phyloP scores from a whole-genome alignment of 2,888 invertebrate species.

The Cheilosia pagana region DNA sequence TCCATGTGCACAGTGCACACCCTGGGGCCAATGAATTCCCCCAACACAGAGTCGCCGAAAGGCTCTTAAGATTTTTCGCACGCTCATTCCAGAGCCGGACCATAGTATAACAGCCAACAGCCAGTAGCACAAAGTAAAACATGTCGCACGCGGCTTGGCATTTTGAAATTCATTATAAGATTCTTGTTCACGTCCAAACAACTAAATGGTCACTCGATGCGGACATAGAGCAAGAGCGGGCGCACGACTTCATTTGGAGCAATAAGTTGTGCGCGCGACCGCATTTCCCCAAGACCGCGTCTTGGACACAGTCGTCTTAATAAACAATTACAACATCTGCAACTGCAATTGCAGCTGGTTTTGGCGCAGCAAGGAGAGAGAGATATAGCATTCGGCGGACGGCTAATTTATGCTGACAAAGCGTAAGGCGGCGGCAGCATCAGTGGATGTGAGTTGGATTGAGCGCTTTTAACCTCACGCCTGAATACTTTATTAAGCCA shows the following conservation, averaged over 20 bases:
- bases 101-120: no score
- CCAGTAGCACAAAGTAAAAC: conserved; percentile 58
- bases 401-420: conserved; percentile 66
- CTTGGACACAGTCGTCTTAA: conserved; percentile 44
- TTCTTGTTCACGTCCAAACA: conserved; percentile 54
- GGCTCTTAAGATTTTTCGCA: conserved; percentile 71
- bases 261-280: conserved; percentile 51
- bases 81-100: conserved; percentile 59
- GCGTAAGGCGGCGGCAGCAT: conserved; percentile 30
- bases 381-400: conserved; percentile 43
- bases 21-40: conserved; percentile 49
- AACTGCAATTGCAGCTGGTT: conserved; percentile 45
- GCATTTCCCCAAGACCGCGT: conserved; percentile 59
- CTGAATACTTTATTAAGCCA: conserved; percentile 69
- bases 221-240: conserved; percentile 13
- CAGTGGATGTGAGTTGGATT: conserved; percentile 10
- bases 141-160: conserved; percentile 66
- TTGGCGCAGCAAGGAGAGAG: conserved; percentile 32
- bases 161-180: conserved; percentile 71
- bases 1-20: conserved; percentile 57
- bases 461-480: conserved; percentile 62
- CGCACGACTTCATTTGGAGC: conserved; percentile 68
- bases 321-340: conserved; percentile 64
- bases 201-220: conserved; percentile 46
- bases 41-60: conserved; percentile 20